These are phyloP conservation scores for Atherix ibis DNA, from an alignment of 2,888 invertebrate genomes.

Conservation along the genomic window DNA sequence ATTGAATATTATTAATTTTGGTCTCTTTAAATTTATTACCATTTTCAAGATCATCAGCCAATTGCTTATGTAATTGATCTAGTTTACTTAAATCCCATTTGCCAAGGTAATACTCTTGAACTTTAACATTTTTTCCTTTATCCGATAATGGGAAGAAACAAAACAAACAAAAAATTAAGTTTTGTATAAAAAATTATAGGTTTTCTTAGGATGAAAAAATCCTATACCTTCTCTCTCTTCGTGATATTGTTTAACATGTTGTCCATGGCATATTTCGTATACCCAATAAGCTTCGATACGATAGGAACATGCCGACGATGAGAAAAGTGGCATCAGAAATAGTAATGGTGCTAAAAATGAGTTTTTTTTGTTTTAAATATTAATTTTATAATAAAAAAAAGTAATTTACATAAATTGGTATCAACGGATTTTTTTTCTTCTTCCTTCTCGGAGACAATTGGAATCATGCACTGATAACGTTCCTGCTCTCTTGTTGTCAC, in stretches of 20 bases:
- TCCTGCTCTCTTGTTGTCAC: constrained; percentile 66
- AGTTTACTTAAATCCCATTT: constrained; percentile 53
- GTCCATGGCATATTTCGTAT: constrained; percentile 90
- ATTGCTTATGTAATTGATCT: constrained; percentile 37
- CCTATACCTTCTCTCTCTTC: constrained; percentile 68
- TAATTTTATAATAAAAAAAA: not conserved
- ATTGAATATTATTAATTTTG: constrained; percentile 72
- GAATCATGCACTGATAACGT: constrained; percentile 67
- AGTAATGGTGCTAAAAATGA: constrained; percentile 46
- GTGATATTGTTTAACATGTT: constrained; percentile 84
- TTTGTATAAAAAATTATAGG: too few relatives aligned
- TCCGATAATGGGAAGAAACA: not conserved
- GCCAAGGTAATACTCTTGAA: constrained; percentile 76
- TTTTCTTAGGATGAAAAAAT: constrained; percentile 2
- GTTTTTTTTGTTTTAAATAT: not conserved
- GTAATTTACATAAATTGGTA: constrained; percentile 20
- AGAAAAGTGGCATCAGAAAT: constrained; percentile 59
- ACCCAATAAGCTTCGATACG: constrained; percentile 88
- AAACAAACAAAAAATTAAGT: not conserved
- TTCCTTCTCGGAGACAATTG: constrained; percentile 38
- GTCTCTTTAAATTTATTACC: constrained; percentile 44
- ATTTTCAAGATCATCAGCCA: constrained; percentile 35
- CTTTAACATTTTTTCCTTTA: constrained; percentile 54
- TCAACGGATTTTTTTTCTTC: constrained; percentile 25
- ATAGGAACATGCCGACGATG: constrained; percentile 67